phyloP scores from a whole-genome alignment of 1,140 invertebrate genomes.

The Idris sp. region DNA sequence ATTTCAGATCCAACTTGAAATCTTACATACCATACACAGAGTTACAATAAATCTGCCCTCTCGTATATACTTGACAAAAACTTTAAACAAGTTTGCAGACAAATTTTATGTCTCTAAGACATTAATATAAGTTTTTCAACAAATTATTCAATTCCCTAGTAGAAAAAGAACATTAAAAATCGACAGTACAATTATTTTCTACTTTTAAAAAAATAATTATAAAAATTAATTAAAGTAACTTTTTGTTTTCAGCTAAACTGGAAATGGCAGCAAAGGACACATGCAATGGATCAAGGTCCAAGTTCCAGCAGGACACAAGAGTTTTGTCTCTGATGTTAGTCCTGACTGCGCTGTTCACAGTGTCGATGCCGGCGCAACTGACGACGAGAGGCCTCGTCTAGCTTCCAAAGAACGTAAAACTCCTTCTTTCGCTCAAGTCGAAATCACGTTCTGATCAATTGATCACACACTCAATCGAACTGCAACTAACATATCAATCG shows the following conservation, averaged over 20 bases:
- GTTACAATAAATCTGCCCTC: no score
- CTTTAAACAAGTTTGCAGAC: no score
- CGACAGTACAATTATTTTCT: no score
- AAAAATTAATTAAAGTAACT: no score
- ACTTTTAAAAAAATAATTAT: no score
- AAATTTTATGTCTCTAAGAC: no score
- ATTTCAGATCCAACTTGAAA: no score
- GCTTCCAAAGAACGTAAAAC: conserved; percentile 59
- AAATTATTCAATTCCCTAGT: no score
- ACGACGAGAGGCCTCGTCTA: conserved; percentile 66
- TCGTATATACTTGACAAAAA: no score
- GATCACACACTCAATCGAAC: conserved; percentile 58
- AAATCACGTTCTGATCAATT: conserved; percentile 45
- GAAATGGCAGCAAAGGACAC: conserved; percentile 73
- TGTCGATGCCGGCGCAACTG: conserved; percentile 46
- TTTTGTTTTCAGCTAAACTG: conserved; percentile 76
- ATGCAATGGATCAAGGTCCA: conserved; percentile 68
- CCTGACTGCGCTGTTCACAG: conserved; percentile 39
- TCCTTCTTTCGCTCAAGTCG: conserved; percentile 60
- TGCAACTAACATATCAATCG: conserved; percentile 63
- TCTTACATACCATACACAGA: no score
- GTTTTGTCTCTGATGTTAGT: conserved; percentile 45
- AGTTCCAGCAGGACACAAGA: conserved; percentile 25
- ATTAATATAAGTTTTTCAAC: no score
- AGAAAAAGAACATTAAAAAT: no score